A percentile compares a stretch with the other conserved stretches of the same genome.
Evolutionary conservation across 2,797 vertebrate genomes (phyloP).

Genomic region (Nannoperca obscura): DNA sequence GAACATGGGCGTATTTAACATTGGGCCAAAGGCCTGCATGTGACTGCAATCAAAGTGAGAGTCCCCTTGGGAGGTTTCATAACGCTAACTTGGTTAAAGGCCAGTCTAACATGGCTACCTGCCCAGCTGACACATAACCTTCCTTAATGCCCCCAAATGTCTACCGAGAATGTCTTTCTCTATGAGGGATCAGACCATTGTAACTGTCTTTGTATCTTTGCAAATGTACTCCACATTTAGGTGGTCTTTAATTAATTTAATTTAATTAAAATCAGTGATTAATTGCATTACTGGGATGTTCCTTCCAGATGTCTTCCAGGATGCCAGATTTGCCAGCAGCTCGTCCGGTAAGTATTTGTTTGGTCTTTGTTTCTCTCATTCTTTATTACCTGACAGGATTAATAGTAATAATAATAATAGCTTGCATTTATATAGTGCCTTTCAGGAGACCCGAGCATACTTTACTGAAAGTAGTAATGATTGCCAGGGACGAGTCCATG

Average conservation of each 20-base stretch:
- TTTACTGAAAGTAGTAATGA: no score
- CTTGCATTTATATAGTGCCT: no score
- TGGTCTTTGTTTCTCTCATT: slow-evolving; percentile 24
- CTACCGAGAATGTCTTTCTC: slow-evolving; percentile 11
- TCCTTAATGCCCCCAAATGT: slow-evolving; percentile 37
- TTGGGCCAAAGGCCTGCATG: slow-evolving; percentile 35
- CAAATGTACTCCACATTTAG: background rate
- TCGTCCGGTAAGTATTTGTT: slow-evolving; percentile 91
- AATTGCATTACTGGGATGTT: slow-evolving; percentile 53
- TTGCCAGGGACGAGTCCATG: no score
- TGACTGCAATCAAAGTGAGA: slow-evolving; percentile 44
- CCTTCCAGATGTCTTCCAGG: slow-evolving; percentile 97
- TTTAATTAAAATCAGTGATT: slow-evolving; percentile 11
- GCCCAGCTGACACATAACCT: slow-evolving; percentile 54
- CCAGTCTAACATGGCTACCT: slow-evolving; percentile 39
- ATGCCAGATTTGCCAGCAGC: slow-evolving; percentile 99
- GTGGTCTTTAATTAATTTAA: background rate
- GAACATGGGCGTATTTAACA: slow-evolving; percentile 33
- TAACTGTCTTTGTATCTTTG: background rate
- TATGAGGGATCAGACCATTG: background rate
- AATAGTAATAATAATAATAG: background rate
- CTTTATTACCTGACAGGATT: slow-evolving; percentile 33
- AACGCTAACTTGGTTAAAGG: slow-evolving; percentile 54
- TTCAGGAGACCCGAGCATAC: no score
- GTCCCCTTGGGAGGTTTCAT: slow-evolving; percentile 45